Evolutionary conservation across 2,797 vertebrate genomes (phyloP), one percentile per base, ranked within the genome.

Genomic region (Knipowitschia caucasica): DNA sequence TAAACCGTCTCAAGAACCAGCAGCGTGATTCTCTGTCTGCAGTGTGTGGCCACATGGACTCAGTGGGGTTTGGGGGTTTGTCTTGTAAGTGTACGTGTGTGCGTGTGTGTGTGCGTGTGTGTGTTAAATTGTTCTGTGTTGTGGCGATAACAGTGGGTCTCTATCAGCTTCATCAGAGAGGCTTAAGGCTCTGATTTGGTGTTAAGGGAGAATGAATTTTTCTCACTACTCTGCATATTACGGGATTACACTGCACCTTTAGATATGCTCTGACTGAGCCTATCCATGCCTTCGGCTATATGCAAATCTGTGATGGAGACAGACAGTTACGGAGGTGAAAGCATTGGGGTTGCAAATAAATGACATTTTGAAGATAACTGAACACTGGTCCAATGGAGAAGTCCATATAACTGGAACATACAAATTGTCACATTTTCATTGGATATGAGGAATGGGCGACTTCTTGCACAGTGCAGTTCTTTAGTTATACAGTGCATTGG

Each of bases 181-280:
- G 87, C 81, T 86, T 85, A 85, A 85, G 88, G 83, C 81, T 79
- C 78, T 54, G 30, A 75, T 80, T 83, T 20, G 78, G 83, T 65
- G 73, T 75, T 73, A 80, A 76, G 67, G 79, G 75, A 82, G 81
- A 88, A 84, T 86, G 86, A 83, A 81, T 85, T 85, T 81, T 85
- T 84, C 77, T 81, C 81, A 78, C 77, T 66, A 67, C 81, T 90
- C 87, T 89, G 82, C 89, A 90, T 91, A 88, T 90, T 89, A 86
- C 86, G 75, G 89, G 86, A 88, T 90, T 88, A 89, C 89, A 89
- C 75, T 82, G 86, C 83, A 85, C 85, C 86, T 87, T 89, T 84
- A 76, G 81, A 85, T 78, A 83, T 71, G 82, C 83, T 73, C 2
- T 54, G 67, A 76, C 70, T 86, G 64, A 84, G 78, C 68, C 77